A percentile compares a stretch with the other conserved stretches of the same genome.
These are phyloP conservation scores for Thymelicus lineola DNA, from an alignment of 2,888 invertebrate genomes.

Conservation along the genomic window DNA sequence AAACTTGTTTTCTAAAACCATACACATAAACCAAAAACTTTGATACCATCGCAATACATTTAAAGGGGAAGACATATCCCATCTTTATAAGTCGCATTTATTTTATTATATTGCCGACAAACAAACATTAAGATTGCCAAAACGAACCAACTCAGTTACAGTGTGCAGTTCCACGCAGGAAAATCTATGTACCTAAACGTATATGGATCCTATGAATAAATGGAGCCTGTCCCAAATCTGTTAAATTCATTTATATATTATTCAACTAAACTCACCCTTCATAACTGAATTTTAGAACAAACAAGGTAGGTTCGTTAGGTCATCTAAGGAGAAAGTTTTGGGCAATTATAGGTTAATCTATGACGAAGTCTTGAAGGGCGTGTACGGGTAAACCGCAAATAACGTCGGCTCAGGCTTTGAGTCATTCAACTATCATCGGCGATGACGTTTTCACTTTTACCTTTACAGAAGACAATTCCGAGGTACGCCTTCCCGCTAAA, in stretches of 20 bases:
- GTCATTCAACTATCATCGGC: slow-evolving; percentile 45
- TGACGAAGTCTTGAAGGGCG: slow-evolving; percentile 16
- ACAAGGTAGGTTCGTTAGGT: background rate
- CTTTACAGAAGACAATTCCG: slow-evolving; percentile 65
- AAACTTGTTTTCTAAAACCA: slow-evolving; percentile 16
- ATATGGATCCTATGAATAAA: background rate
- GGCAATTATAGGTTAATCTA: slow-evolving; percentile 3
- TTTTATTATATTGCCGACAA: slow-evolving; percentile 35
- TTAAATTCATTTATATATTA: slow-evolving; percentile 21
- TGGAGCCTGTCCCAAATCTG: background rate
- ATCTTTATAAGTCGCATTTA: slow-evolving; percentile 37
- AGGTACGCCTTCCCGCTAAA: slow-evolving; percentile 52
- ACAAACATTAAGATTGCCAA: slow-evolving; percentile 36
- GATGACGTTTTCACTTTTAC: slow-evolving; percentile 75
- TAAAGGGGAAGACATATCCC: slow-evolving; percentile 27
- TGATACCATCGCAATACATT: slow-evolving; percentile 36
- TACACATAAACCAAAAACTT: slow-evolving; percentile 32
- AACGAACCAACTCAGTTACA: slow-evolving; percentile 21
- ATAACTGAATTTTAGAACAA: slow-evolving; percentile 25
- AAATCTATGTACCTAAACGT: background rate
- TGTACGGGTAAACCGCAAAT: slow-evolving; percentile 39
- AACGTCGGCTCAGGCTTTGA: slow-evolving; percentile 36
- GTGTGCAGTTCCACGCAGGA: slow-evolving; percentile 3
- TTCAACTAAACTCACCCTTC: slow-evolving; percentile 14
- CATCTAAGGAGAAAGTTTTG: slow-evolving; percentile 10